Conservation (phyloP, 92 coral and sea anemone species). For the Umimayanthus chanpuru region DNA sequence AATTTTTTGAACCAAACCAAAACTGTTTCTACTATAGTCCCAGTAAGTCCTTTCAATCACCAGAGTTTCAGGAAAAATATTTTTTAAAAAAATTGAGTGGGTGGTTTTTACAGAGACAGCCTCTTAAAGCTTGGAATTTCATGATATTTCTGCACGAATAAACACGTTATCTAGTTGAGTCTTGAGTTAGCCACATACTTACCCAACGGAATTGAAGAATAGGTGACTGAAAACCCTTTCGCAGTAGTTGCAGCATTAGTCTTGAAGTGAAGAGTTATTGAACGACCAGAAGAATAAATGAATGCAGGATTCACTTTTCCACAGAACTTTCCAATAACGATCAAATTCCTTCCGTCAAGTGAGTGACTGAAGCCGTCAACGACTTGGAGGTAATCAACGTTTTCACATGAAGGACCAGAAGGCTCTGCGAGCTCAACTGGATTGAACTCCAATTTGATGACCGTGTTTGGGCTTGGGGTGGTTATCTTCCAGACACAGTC, state of each 20-base stretch:
- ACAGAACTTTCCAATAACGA: constrained; percentile 30
- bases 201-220: constrained; percentile 7
- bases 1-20: too few species aligned
- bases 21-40: too few species aligned
- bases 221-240: constrained; percentile 30
- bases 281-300: constrained; percentile 29
- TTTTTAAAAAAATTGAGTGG: too few species aligned
- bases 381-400: constrained; percentile 8
- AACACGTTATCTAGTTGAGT: not conserved
- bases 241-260: not conserved
- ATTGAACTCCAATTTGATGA: not conserved
- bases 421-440: constrained; percentile 11
- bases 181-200: not conserved
- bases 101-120: too few species aligned
- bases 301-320: not conserved
- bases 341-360: not conserved
- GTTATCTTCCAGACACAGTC: constrained; percentile 29
- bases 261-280: constrained; percentile 29
- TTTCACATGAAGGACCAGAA: not conserved
- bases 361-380: constrained; percentile 22
- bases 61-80: too few species aligned
- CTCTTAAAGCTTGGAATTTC: too few species aligned
- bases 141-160: not conserved
- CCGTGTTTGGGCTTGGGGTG: not conserved
- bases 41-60: too few species aligned